Conservation (phyloP, 1,140 invertebrate species). For the Orius insidiosus region DNA sequence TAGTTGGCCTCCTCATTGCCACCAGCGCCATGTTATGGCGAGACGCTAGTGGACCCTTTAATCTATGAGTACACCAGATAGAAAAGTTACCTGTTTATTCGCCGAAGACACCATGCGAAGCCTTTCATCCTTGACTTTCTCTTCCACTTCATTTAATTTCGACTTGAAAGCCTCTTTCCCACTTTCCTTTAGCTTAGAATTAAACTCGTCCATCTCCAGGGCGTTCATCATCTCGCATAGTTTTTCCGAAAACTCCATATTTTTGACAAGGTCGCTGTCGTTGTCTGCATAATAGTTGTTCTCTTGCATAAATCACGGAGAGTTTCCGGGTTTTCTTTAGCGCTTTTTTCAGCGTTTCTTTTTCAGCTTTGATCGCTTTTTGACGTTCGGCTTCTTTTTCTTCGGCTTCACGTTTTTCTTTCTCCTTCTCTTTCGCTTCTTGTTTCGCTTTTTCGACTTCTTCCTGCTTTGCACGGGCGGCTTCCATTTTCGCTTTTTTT, state of each 20-base stretch:
- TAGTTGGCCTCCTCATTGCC: too few species aligned
- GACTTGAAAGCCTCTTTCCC: conserved; percentile 41
- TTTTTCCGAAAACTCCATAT: conserved; percentile 81
- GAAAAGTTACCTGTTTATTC: too few species aligned
- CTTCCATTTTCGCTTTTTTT: conserved; percentile 81
- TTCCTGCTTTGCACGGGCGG: conserved; percentile 53
- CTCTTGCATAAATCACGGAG: conserved; percentile 66
- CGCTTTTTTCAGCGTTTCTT: conserved; percentile 63
- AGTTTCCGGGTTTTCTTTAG: conserved; percentile 73
- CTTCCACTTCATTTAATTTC: conserved; percentile 37
- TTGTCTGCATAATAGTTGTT: conserved; percentile 66
- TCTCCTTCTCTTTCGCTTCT: conserved; percentile 45
- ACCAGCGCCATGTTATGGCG: too few species aligned
- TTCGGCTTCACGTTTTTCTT: conserved; percentile 68
- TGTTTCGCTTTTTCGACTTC: conserved; percentile 30
- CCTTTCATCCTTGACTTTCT: conserved; percentile 60
- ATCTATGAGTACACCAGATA: too few species aligned
- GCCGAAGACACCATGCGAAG: too few species aligned
- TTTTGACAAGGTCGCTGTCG: conserved; percentile 53
- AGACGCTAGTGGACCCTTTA: too few species aligned
- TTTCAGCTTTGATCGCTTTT: conserved; percentile 70
- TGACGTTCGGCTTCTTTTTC: conserved; percentile 59
- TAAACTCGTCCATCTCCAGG: conserved; percentile 47
- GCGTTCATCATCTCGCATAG: conserved; percentile 60
- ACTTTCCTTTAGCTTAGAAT: conserved; percentile 45